Base-by-base conservation (phyloP, 2,888 invertebrate species). In the Ennomos quercinarius region DNA sequence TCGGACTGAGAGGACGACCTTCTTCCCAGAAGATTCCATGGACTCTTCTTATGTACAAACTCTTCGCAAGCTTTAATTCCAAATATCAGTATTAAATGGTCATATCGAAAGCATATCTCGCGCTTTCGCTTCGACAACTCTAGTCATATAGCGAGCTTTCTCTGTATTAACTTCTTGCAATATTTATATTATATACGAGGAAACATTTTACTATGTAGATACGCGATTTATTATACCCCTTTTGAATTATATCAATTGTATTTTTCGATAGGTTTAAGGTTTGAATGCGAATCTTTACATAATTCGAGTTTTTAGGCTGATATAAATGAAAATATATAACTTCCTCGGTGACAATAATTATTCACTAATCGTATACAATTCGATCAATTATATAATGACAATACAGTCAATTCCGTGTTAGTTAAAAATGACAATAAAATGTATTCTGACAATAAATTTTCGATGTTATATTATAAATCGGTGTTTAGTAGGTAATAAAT, bases 101-200 rank as follows among this genome's bases (percentile, higher is more conserved):
- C 90, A 90, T 91, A 91, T 91, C 91, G 83, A 76, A 83, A 83
- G 86, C 91, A 91, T 91, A 91, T 91, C 90, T 75, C 71, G 73
- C 77, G 86, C 87, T 86, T 83, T 83, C 81, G 87, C 89, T 86
- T 86, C 61, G 73, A 72, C 74, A 66, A 66, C 61, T 66, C 73
- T 74, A 73, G 73, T 77, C 72, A 68, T 61, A 66, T 66, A 73
- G 80, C 80, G 87, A 87, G 89, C 89, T 89, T 88, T 74, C 69
- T 75, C 73, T 72, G 76, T 76, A 71, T 78, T 73, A 76, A 59
- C 43, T 63, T 58, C 68, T 80, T 80, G 78, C 85, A 79, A 81
- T 86, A 58, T 64, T 55, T 65, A 89, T 86, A 60, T 85, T 86
- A 83, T 86, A 85, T 78, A 80, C 77, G 77, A 76, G 72, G 73